Evolutionary conservation across 2,797 vertebrate species (phyloP), one percentile per base, ranked within the genome.

Genomic region (Numenius phaeopus): DNA sequence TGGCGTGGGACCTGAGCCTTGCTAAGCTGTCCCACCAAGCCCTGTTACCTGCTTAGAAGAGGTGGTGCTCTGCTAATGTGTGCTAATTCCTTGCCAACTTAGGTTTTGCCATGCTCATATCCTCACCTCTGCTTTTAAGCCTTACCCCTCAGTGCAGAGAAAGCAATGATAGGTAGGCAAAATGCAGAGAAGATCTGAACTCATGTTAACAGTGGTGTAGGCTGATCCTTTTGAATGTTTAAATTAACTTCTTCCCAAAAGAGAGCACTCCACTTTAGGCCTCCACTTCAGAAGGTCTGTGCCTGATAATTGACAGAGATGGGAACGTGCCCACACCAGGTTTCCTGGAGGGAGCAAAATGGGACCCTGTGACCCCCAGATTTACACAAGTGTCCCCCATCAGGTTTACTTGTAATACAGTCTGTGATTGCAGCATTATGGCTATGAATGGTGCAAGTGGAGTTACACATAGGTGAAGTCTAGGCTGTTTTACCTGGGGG

Each of bases 391-490:
- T 8, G 10, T 18, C 37, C 22, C 55, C 12, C 5, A 4, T 6
- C 26, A 26, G 64, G 8, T 66, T 44, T 17, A 5, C 42, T 39
- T 23, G 57, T 4, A 16, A 4, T 29, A 16, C 8, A 7, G 2
- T 2, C 61, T 57, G 24, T 18, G 47, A 14, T 2, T 5, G 59
- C 18, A 20, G 37, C 2, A 22, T 30, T 1, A 1, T 8, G 30
- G 49, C 37, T 86, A 1, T 4, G 50, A 18, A 7, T 2, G 34
- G 3, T 26, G 26, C 13, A 2, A 14, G 47, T 3, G 27, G 30
- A 64, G 30, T 11, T 11, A 5, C 3, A 4, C 3, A 0, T 1
- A n/a, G 47, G 18, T 8, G 34, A 49, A 49, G 52, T 12, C 78
- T n/a, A 29, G 82, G 39, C 72, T 37, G 34, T 11, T 57, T 37